Conservation (phyloP, 2,888 invertebrate species). For the Cetonia aurata region DNA sequence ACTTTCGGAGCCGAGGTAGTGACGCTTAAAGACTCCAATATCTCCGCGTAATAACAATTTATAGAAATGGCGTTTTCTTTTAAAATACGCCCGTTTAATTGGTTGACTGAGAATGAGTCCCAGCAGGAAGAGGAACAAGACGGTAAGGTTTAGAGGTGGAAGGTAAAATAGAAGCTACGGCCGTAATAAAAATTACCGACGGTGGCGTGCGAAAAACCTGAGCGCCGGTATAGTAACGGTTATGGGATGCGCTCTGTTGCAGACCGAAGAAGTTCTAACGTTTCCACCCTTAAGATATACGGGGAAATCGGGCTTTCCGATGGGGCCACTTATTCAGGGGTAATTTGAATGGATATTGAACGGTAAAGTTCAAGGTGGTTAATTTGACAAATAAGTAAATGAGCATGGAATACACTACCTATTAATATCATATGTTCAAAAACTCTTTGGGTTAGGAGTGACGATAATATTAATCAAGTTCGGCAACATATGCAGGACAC, state of each 20-base stretch:
- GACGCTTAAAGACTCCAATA: conserved; percentile 44
- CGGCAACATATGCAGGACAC: too few species aligned
- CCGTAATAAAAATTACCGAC: conserved; percentile 61
- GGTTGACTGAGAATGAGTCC: conserved; percentile 65
- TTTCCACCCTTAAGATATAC: not conserved
- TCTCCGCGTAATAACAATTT: conserved; percentile 58
- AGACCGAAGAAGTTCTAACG: conserved; percentile 38
- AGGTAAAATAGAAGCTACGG: conserved; percentile 60
- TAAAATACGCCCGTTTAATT: conserved; percentile 65
- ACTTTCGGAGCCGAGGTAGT: conserved; percentile 35
- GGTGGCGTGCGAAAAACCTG: conserved; percentile 56
- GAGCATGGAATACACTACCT: not conserved
- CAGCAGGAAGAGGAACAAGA: conserved; percentile 53
- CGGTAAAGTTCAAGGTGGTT: not conserved
- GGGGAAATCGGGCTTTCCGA: too few species aligned
- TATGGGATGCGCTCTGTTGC: conserved; percentile 53
- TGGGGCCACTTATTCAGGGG: too few species aligned
- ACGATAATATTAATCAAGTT: too few species aligned
- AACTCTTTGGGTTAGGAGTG: too few species aligned
- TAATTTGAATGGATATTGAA: too few species aligned
- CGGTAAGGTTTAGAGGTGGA: too few species aligned
- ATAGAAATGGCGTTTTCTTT: conserved; percentile 64
- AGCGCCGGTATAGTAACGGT: conserved; percentile 50
- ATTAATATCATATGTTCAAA: too few species aligned
- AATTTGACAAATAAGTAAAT: not conserved